These are phyloP conservation scores for Calyptommatus sinebrachiatus DNA, from an alignment of 2,113 vertebrate genomes.

Conservation along the genomic window DNA sequence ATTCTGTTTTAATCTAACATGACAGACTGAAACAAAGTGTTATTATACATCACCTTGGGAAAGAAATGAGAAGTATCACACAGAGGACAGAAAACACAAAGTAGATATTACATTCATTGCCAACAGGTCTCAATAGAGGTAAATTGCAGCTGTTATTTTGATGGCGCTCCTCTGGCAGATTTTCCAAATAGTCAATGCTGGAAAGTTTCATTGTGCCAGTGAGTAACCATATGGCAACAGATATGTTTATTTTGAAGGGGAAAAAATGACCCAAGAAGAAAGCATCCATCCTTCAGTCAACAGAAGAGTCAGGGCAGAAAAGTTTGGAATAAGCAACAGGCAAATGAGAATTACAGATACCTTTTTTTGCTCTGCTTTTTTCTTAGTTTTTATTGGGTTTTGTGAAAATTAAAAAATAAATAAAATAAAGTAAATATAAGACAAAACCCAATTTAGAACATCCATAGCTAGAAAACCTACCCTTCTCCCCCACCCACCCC, in stretches of 20 bases:
- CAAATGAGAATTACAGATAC: no score
- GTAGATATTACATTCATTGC: constrained; percentile 23
- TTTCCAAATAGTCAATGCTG: neutral
- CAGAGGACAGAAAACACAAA: neutral
- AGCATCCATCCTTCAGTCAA: no score
- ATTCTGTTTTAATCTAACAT: constrained; percentile 49
- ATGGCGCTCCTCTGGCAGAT: neutral
- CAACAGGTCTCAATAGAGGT: neutral
- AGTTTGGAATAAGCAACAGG: no score
- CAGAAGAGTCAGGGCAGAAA: no score
- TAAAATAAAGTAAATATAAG: no score
- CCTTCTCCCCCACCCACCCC: no score
- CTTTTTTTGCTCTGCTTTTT: no score
- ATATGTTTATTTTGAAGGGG: neutral
- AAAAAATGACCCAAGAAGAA: no score
- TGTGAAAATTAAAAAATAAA: no score
- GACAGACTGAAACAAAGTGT: constrained; percentile 46
- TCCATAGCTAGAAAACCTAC: no score
- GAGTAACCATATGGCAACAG: neutral
- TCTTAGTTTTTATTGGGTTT: no score
- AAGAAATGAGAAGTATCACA: constrained; percentile 33
- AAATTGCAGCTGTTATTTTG: neutral
- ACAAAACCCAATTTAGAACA: no score
- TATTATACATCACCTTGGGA: constrained; percentile 34
- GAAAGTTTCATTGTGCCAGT: neutral